Conservation (phyloP, 1,140 invertebrate species). For the Hyposmocoma kahamanoa region DNA sequence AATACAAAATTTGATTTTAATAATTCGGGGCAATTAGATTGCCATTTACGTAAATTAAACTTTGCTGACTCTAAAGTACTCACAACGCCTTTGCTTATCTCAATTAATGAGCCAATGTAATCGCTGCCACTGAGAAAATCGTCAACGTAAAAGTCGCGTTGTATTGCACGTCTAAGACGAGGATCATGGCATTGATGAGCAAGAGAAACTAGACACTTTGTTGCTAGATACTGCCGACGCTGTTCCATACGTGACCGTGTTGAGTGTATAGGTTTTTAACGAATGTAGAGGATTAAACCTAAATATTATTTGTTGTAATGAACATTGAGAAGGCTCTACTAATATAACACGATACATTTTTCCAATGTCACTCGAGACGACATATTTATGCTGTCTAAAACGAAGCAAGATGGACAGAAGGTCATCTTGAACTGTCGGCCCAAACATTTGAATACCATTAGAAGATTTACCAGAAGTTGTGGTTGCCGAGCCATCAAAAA, state of each 20-base stretch:
- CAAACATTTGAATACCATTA: slow-evolving; percentile 23
- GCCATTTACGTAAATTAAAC: slow-evolving; percentile 6
- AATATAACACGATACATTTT: slow-evolving; percentile 34
- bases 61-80: slow-evolving; percentile 7
- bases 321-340: slow-evolving; percentile 23
- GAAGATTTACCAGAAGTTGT: slow-evolving; percentile 19
- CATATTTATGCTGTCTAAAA: slow-evolving; percentile 8
- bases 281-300: slow-evolving; percentile 4
- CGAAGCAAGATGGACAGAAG: slow-evolving; percentile 18
- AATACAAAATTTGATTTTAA: too few species aligned
- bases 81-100: too few species aligned
- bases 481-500: slow-evolving; percentile 25
- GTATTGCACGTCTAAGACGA: background rate
- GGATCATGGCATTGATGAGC: slow-evolving; percentile 8
- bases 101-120: too few species aligned
- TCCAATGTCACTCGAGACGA: slow-evolving; percentile 23
- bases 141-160: background rate
- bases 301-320: slow-evolving; percentile 42
- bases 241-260: slow-evolving; percentile 34
- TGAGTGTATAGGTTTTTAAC: slow-evolving; percentile 13
- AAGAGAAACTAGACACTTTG: slow-evolving; percentile 20
- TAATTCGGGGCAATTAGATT: slow-evolving; percentile 6
- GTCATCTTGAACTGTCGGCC: slow-evolving; percentile 34
- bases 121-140: slow-evolving; percentile 21
- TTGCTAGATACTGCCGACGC: slow-evolving; percentile 34